A percentile compares a stretch with the other conserved stretches of the same genome.
Evolutionary conservation across 2,888 invertebrate species (phyloP).

Genomic region (Ophion obscuratus): DNA sequence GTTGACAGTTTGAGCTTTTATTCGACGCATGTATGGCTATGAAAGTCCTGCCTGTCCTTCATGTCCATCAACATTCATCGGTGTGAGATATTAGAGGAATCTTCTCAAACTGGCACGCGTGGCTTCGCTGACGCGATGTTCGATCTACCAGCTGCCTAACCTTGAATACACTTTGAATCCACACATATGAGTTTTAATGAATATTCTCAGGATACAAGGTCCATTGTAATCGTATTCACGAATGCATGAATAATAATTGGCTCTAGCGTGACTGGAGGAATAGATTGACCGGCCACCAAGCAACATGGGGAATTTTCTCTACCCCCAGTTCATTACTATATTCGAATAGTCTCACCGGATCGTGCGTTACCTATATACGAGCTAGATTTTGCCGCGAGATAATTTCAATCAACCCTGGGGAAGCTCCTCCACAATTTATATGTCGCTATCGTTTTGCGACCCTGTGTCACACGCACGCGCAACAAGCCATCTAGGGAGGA

Average conservation of each 20-base stretch:
- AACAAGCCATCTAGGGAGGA: not conserved
- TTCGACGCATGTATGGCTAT: too few species aligned
- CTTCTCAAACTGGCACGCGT: not conserved
- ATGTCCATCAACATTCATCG: not conserved
- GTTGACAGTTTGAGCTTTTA: too few species aligned
- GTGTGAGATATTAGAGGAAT: not conserved
- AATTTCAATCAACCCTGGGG: not conserved
- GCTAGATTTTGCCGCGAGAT: not conserved
- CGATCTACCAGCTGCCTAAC: conserved; percentile 7
- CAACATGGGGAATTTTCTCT: not conserved
- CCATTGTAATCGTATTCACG: not conserved
- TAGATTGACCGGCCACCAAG: not conserved
- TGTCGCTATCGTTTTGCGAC: not conserved
- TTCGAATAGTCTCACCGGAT: not conserved
- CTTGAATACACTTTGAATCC: conserved; percentile 22
- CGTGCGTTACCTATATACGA: not conserved
- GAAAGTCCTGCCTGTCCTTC: not conserved
- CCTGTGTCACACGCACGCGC: not conserved
- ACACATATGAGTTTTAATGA: not conserved
- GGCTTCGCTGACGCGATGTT: not conserved
- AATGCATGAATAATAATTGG: conserved; percentile 13
- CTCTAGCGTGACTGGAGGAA: not conserved
- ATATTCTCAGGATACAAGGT: not conserved
- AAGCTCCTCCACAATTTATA: not conserved
- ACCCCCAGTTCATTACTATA: not conserved